Conservation (phyloP, 2,888 invertebrate species). For the Scaptomyza flava region DNA sequence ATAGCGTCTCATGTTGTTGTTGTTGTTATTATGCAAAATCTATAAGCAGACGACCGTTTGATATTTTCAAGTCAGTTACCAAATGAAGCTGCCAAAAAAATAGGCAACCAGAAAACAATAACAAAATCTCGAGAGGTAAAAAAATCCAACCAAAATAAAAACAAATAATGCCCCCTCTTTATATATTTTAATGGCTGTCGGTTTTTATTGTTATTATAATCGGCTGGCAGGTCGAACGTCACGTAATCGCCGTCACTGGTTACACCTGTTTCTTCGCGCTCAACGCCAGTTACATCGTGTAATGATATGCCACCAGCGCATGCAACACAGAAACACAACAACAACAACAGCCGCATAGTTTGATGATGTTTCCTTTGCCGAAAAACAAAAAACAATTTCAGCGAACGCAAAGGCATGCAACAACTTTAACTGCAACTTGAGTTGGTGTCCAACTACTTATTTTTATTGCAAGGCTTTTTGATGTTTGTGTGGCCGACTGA, state of each 20-base stretch:
- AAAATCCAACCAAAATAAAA: conserved; percentile 30
- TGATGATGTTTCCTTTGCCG: conserved; percentile 42
- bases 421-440: conserved; percentile 32
- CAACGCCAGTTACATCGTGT: conserved; percentile 53
- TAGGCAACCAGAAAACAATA: conserved; percentile 13
- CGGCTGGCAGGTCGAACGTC: conserved; percentile 59
- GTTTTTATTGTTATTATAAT: conserved; percentile 72
- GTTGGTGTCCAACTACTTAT: conserved; percentile 40
- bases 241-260: conserved; percentile 72
- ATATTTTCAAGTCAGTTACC: conserved; percentile 57
- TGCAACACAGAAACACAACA: neutral
- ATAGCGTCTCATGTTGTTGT: conserved; percentile 19
- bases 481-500: conserved; percentile 39
- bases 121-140: conserved; percentile 9
- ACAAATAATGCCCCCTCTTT: conserved; percentile 37
- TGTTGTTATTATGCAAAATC: conserved; percentile 62
- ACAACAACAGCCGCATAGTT: conserved; percentile 7
- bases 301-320: conserved; percentile 70
- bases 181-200: conserved; percentile 34
- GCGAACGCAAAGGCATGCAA: conserved; percentile 65
- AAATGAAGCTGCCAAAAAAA: conserved; percentile 40
- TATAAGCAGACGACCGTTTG: conserved; percentile 61
- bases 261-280: conserved; percentile 68
- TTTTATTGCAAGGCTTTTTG: conserved; percentile 50
- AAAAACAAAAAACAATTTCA: conserved; percentile 59